Conservation (phyloP, 2,888 invertebrate species). For the Meandrusa payeni region DNA sequence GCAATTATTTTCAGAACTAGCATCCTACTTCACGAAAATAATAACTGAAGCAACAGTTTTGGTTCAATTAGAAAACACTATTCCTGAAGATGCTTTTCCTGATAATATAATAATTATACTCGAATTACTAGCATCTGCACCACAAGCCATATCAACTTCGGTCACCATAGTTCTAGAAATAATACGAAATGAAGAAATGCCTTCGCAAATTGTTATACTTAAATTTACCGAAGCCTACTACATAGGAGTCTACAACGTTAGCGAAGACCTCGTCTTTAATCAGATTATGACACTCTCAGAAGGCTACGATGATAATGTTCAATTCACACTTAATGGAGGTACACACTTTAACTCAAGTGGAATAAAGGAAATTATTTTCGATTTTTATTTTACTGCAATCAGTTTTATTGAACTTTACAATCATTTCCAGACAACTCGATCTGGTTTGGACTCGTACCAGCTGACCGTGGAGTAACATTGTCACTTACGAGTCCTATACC, state of each 20-base stretch:
- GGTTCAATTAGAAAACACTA: conserved; percentile 27
- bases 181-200: conserved; percentile 12
- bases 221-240: conserved; percentile 35
- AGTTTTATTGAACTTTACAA: not conserved
- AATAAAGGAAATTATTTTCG: not conserved
- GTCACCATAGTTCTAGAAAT: conserved; percentile 36
- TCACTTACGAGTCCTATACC: conserved; percentile 21
- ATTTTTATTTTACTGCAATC: too few relatives aligned
- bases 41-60: conserved; percentile 28
- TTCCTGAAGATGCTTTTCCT: conserved; percentile 35
- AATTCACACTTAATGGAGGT: conserved; percentile 41
- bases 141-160: conserved; percentile 32
- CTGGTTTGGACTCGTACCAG: conserved; percentile 7
- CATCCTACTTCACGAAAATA: conserved; percentile 31
- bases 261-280: conserved; percentile 31
- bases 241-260: conserved; percentile 35
- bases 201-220: conserved; percentile 14
- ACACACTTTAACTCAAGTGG: not conserved
- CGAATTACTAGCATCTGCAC: conserved; percentile 37
- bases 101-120: conserved; percentile 34
- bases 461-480: conserved; percentile 16
- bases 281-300: conserved; percentile 32
- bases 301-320: conserved; percentile 35
- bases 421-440: conserved; percentile 8
- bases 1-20: conserved; percentile 33